These are phyloP conservation scores for Terebella lapidaria DNA, from an alignment of 2,888 invertebrate genomes.

Conservation along the genomic window DNA sequence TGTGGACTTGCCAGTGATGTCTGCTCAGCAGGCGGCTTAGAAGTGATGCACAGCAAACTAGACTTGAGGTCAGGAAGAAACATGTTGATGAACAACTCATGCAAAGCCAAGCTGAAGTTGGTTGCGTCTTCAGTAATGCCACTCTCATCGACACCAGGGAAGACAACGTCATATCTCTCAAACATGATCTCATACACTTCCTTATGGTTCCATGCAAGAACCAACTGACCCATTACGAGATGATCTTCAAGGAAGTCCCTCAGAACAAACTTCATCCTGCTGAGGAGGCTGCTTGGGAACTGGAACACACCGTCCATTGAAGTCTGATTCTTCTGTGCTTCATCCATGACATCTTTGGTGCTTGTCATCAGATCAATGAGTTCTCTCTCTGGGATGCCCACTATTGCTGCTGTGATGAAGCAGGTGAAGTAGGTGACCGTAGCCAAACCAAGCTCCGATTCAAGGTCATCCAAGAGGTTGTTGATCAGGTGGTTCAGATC, in stretches of 20 bases:
- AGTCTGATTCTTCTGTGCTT: too few relatives aligned
- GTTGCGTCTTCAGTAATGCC: slow-evolving; percentile 18
- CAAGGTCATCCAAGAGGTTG: slow-evolving; percentile 5
- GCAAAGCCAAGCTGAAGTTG: slow-evolving; percentile 14
- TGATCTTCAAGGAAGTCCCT: slow-evolving; percentile 11
- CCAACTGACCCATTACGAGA: slow-evolving; percentile 7
- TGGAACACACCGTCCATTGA: not conserved
- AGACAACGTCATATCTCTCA: slow-evolving; percentile 15
- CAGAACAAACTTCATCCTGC: slow-evolving; percentile 10
- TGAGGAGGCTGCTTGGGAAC: slow-evolving; percentile 15
- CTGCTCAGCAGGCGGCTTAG: not conserved
- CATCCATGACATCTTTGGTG: slow-evolving; percentile 16
- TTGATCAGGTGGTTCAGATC: not conserved
- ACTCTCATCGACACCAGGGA: slow-evolving; percentile 14
- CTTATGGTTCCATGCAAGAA: slow-evolving; percentile 16
- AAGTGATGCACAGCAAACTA: not conserved
- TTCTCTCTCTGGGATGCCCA: slow-evolving; percentile 19
- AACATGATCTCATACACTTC: not conserved
- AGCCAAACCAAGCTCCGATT: slow-evolving; percentile 11
- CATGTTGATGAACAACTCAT: slow-evolving; percentile 17
- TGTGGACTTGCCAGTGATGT: slow-evolving; percentile 5
- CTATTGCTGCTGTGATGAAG: slow-evolving; percentile 11
- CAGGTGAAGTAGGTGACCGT: slow-evolving; percentile 8
- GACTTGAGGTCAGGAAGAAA: slow-evolving; percentile 7
- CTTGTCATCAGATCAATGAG: slow-evolving; percentile 15